A percentile compares a stretch with the other conserved stretches of the same genome.
Conservation (phyloP, 2,888 invertebrate genomes). For the Orgyia antiqua region DNA sequence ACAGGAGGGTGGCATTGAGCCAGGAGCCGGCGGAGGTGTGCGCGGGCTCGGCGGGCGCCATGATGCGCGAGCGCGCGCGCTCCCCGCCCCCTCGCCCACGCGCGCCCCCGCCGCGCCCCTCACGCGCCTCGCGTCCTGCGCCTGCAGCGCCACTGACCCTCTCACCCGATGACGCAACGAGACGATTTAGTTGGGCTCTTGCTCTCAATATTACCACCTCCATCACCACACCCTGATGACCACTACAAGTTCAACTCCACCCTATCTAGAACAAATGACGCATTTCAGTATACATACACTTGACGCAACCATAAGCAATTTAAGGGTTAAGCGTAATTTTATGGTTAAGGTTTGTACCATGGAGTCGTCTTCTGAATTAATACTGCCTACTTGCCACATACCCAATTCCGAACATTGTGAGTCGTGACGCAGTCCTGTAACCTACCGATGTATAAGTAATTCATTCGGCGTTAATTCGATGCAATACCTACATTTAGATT, state of each 20-base stretch:
- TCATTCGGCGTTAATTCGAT: no score
- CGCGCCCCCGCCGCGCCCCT: conserved; percentile 31
- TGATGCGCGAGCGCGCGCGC: conserved; percentile 53
- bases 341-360: no score
- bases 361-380: no score
- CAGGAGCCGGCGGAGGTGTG: conserved; percentile 68
- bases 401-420: no score
- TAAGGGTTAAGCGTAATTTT: no score
- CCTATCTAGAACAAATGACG: conserved; percentile 28
- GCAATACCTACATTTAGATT: no score
- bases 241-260: conserved; percentile 43
- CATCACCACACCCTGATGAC: conserved; percentile 68
- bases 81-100: conserved; percentile 43
- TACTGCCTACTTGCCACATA: no score
- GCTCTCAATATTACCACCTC: conserved; percentile 80
- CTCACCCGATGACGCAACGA: conserved; percentile 63
- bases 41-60: conserved; percentile 69
- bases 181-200: conserved; percentile 79
- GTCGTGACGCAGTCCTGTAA: no score
- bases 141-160: conserved; percentile 35
- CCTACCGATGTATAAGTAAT: no score
- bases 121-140: conserved; percentile 34
- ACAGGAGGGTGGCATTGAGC: conserved; percentile 76
- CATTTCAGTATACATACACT: no score
- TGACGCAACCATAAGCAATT: no score